Base-by-base conservation (phyloP, 1,140 invertebrate genomes). In the Megalonaias nervosa region DNA sequence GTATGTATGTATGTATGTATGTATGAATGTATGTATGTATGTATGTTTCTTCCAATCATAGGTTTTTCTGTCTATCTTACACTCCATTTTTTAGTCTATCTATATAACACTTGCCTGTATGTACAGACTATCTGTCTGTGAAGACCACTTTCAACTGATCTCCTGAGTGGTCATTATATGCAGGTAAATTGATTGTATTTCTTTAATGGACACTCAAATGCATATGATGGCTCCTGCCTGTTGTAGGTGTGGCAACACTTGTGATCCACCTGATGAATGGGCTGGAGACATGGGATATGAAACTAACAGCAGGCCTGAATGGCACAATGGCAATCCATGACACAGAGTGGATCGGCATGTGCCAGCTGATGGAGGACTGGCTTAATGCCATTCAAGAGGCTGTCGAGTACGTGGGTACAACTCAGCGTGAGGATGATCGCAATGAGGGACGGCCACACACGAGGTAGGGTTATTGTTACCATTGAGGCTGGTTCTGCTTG, bases 311-410 rank as follows among this genome's bases (percentile, higher is more conserved):
- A 0, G 69, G 70, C 66, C 58, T 85, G 0, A 84, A 86, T 75
- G 88, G 87, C 17, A 80, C 82, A 15, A 67, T 84, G 74, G 70
- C 79, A 17, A 84, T 91, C 55, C 82, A 82, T 23, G 89, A 90
- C 56, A 84, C 81, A n/a, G 90, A 90, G 69, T 90, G 89, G 90
- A 81, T 75, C 55, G 66, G 69, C 14, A 85, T 91, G 23, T 85
- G 82, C 67, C 82, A 87, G 15, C 74, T 81, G 19, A 81, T 91
- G 81, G 90, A 91, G 69, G 90, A 91, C 21, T 91, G 90, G 89
- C 65, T 85, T 48, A 48, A 59, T n/a, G 64, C 74, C 4, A 75
- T 90, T 0, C 82, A 87, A 62, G 71, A 84, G 19, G 81, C 83
- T 14, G 19, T 83, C n/a, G 73, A 82, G 81, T 83, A 86, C 69